A percentile compares a stretch with the other conserved stretches of the same genome.
Conservation (phyloP, 2,113 vertebrate species). For the Mystacornis crossleyi region DNA sequence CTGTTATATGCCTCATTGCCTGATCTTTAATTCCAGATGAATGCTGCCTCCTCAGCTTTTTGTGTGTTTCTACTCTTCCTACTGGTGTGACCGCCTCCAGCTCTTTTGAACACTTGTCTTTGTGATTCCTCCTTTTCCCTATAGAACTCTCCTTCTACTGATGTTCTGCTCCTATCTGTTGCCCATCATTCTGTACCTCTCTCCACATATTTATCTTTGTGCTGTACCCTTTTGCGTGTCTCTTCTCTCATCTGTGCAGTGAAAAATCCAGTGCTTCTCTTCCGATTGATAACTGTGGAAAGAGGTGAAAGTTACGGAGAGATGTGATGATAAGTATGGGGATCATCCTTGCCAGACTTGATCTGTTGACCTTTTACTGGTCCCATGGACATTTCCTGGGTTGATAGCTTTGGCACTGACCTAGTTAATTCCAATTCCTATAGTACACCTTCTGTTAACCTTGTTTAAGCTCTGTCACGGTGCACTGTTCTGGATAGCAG, state of each 20-base stretch:
- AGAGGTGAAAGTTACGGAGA: background rate
- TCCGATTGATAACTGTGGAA: background rate
- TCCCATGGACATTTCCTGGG: background rate
- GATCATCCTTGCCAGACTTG: background rate
- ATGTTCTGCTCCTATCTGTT: background rate
- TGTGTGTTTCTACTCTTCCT: slow-evolving; percentile 16
- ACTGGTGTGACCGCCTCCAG: background rate
- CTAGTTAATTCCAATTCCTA: background rate
- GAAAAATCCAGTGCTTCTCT: background rate
- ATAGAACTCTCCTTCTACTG: background rate
- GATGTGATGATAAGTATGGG: background rate
- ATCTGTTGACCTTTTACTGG: background rate
- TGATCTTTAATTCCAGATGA: slow-evolving; percentile 14
- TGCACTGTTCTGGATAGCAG: background rate
- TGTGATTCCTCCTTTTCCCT: background rate
- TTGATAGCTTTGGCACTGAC: background rate
- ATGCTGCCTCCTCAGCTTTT: background rate
- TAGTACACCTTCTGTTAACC: background rate
- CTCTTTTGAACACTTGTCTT: background rate
- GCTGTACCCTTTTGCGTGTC: background rate
- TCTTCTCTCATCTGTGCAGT: background rate
- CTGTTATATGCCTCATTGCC: background rate
- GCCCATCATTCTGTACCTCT: background rate
- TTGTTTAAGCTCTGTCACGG: background rate
- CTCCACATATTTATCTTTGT: slow-evolving; percentile 5